Conservation (phyloP, 2,888 invertebrate genomes). For the Rhorus exstirpatorius region DNA sequence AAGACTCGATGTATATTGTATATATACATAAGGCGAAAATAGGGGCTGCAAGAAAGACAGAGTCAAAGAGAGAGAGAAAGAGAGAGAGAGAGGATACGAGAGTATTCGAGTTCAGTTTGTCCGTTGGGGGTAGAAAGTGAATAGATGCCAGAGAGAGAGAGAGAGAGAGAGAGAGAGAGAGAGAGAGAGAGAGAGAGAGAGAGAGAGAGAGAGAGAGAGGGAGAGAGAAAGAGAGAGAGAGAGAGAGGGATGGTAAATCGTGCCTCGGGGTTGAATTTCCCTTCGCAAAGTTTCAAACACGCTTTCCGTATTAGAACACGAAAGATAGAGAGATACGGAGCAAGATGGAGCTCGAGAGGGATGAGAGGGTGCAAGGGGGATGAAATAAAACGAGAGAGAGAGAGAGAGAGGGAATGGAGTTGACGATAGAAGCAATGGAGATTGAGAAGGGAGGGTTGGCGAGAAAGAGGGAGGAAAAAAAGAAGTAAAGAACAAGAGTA, state of each 20-base stretch:
- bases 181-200: conserved; percentile 47
- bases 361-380: conserved; percentile 55
- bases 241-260: conserved; percentile 63
- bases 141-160: conserved; percentile 49
- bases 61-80: conserved; percentile 42
- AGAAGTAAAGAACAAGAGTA: conserved; percentile 59
- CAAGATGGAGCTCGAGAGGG: conserved; percentile 30
- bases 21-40: conserved; percentile 19
- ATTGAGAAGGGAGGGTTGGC: conserved; percentile 32
- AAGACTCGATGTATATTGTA: conserved; percentile 41
- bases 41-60: conserved; percentile 37
- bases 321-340: conserved; percentile 62
- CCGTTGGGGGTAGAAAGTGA: conserved; percentile 48
- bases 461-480: conserved; percentile 29
- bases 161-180: conserved; percentile 44
- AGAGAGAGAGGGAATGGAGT: conserved; percentile 45
- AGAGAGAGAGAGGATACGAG: conserved; percentile 42
- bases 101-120: conserved; percentile 63
- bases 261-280: conserved; percentile 67
- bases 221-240: conserved; percentile 40
- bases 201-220: conserved; percentile 52
- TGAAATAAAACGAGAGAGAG: conserved; percentile 55
- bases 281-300: conserved; percentile 82
- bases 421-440: conserved; percentile 49
- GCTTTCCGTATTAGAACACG: conserved; percentile 79